Percentiles rank a stretch among this genome's conserved stretches.
Evolutionary conservation across 2,888 invertebrate species (phyloP).

Genomic region (Ommatoiulus sabulosus): DNA sequence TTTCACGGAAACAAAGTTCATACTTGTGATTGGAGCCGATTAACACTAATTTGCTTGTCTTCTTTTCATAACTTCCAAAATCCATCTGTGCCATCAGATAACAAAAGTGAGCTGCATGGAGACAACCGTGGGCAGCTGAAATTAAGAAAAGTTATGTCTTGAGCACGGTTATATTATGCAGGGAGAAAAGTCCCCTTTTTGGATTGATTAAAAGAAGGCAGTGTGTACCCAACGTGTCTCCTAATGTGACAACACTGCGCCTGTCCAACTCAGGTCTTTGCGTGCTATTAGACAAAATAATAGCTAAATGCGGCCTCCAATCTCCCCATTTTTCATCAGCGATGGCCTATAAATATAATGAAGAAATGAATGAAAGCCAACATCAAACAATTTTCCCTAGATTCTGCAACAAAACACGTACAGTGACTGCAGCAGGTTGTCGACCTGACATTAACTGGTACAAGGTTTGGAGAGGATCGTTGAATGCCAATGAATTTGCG

Average conservation of each 20-base stretch:
- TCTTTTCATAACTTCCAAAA: slow-evolving; percentile 71
- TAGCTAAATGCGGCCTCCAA: slow-evolving; percentile 97
- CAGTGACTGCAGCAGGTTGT: slow-evolving; percentile 82
- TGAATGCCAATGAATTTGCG: slow-evolving; percentile 82
- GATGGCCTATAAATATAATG: slow-evolving; percentile 65
- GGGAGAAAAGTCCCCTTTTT: too few relatives aligned
- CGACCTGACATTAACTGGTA: slow-evolving; percentile 90
- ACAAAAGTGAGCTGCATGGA: slow-evolving; percentile 95
- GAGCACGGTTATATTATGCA: too few relatives aligned
- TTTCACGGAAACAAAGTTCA: neutral
- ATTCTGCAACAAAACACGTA: slow-evolving; percentile 65
- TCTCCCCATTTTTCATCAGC: slow-evolving; percentile 75
- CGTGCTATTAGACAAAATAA: slow-evolving; percentile 86
- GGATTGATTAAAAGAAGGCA: neutral
- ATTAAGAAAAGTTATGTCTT: neutral
- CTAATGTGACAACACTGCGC: slow-evolving; percentile 78
- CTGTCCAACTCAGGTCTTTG: slow-evolving; percentile 81
- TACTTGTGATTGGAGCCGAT: slow-evolving; percentile 78
- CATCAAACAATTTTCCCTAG: neutral
- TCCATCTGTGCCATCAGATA: slow-evolving; percentile 87
- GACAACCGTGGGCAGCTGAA: slow-evolving; percentile 80
- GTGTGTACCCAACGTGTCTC: slow-evolving; percentile 70
- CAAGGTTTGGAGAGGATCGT: slow-evolving; percentile 93
- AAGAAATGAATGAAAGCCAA: slow-evolving; percentile 41
- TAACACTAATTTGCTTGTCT: slow-evolving; percentile 79